A percentile compares a stretch with the other conserved stretches of the same genome.
Conservation (phyloP, 2,888 invertebrate species). For the Rotaria socialis region DNA sequence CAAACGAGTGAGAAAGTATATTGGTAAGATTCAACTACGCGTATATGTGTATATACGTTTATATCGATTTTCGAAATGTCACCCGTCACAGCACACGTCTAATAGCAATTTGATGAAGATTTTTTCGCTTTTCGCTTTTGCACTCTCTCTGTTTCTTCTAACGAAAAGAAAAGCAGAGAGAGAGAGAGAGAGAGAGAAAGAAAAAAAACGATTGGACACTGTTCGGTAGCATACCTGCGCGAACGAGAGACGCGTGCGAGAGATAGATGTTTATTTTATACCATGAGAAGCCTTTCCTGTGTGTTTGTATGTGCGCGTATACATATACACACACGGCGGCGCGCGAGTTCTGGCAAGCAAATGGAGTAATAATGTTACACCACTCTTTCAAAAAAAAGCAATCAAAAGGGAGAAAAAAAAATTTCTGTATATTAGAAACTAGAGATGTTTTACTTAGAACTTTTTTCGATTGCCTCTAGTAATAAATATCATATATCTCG, state of each 20-base stretch:
- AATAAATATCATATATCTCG: not conserved
- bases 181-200: not conserved
- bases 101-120: conserved; percentile 29
- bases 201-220: not conserved
- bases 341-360: conserved; percentile 7
- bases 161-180: not conserved
- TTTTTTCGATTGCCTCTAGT: not conserved
- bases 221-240: not conserved
- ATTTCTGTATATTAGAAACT: not conserved
- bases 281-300: not conserved
- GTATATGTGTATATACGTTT: not conserved
- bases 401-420: not conserved
- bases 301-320: not conserved
- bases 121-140: conserved; percentile 3
- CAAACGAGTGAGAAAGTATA: conserved; percentile 1
- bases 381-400: not conserved
- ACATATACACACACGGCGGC: not conserved
- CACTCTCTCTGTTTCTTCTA: not conserved
- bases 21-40: conserved; percentile 12
- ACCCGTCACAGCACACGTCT: conserved; percentile 26
- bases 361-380: conserved; percentile 26
- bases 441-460: not conserved
- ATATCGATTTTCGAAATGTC: conserved; percentile 1
- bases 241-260: conserved; percentile 10
- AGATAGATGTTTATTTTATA: conserved; percentile 32